Percentiles rank a stretch among this genome's conserved stretches.
These are phyloP conservation scores for Nanorana parkeri DNA, from an alignment of 2,113 vertebrate species.

Conservation along the genomic window DNA sequence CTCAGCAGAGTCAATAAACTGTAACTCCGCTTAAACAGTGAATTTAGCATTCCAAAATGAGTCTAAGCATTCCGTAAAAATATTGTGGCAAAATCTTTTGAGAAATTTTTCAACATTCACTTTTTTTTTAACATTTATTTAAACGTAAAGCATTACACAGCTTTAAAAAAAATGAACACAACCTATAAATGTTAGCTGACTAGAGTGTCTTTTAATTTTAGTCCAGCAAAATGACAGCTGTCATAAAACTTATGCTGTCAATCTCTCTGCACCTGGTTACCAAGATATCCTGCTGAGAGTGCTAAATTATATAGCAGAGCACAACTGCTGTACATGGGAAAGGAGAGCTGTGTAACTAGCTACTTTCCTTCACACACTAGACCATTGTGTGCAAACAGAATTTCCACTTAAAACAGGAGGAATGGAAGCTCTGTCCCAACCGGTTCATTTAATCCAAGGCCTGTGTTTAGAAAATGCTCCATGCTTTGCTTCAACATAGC, in stretches of 20 bases:
- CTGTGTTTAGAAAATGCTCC: conserved; percentile 13
- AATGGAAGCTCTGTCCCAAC: conserved; percentile 28
- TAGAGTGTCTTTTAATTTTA: conserved; percentile 55
- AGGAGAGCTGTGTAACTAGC: conserved; percentile 37
- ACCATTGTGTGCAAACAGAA: conserved; percentile 51
- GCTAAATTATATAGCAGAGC: conserved; percentile 54
- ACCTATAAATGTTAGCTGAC: conserved; percentile 56
- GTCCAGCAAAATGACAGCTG: conserved; percentile 56
- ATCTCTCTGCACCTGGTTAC: conserved; percentile 58
- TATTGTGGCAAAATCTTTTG: too few species aligned
- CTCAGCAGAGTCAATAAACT: too few species aligned
- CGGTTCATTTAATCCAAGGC: conserved; percentile 28
- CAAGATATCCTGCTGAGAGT: conserved; percentile 52
- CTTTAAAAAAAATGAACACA: conserved; percentile 42
- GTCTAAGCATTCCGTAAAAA: too few species aligned
- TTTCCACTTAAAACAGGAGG: conserved; percentile 46
- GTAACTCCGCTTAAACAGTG: too few species aligned
- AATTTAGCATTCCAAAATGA: too few species aligned
- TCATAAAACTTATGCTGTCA: conserved; percentile 56
- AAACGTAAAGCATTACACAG: not conserved
- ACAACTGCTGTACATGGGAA: conserved; percentile 50
- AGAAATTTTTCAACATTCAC: too few species aligned
- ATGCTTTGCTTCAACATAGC: conserved; percentile 1
- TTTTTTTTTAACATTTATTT: not conserved
- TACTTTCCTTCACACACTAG: conserved; percentile 46